Evolutionary conservation across 1,140 invertebrate genomes (phyloP).

Genomic region (Nephila pilipes): DNA sequence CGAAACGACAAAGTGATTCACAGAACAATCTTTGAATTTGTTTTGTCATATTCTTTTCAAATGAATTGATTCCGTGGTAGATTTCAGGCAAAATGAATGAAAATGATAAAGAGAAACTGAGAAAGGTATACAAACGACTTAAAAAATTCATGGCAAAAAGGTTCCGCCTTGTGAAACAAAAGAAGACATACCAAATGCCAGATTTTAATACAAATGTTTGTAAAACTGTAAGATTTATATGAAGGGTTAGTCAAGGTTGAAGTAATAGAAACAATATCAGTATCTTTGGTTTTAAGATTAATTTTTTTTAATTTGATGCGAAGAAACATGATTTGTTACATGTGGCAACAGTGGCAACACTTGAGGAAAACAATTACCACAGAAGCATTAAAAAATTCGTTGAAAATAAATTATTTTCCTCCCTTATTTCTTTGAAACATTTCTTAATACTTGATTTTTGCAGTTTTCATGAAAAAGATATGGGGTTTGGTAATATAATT

Average conservation of each 20-base stretch:
- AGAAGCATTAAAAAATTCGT: too few relatives aligned
- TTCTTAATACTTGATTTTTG: too few relatives aligned
- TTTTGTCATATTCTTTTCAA: not conserved
- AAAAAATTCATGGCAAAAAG: not conserved
- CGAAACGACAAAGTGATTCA: slow-evolving; percentile 12
- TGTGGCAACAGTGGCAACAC: too few relatives aligned
- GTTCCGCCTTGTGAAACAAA: too few relatives aligned
- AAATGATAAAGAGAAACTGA: not conserved
- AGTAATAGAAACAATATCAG: not conserved
- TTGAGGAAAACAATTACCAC: too few relatives aligned
- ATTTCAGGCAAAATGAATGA: not conserved
- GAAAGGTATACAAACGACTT: not conserved
- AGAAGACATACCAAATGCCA: not conserved
- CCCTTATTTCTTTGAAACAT: too few relatives aligned
- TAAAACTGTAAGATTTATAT: not conserved
- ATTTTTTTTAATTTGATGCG: too few relatives aligned
- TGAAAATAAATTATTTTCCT: too few relatives aligned
- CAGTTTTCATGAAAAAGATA: too few relatives aligned
- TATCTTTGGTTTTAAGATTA: too few relatives aligned
- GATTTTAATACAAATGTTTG: not conserved
- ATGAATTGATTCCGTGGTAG: not conserved
- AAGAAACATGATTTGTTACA: too few relatives aligned
- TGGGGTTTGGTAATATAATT: too few relatives aligned
- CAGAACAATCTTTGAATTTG: not conserved
- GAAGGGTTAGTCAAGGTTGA: not conserved